Evolutionary conservation across 2,113 vertebrate species (phyloP), one percentile per base, ranked within the genome.

Genomic region (Nesoenas mayeri): DNA sequence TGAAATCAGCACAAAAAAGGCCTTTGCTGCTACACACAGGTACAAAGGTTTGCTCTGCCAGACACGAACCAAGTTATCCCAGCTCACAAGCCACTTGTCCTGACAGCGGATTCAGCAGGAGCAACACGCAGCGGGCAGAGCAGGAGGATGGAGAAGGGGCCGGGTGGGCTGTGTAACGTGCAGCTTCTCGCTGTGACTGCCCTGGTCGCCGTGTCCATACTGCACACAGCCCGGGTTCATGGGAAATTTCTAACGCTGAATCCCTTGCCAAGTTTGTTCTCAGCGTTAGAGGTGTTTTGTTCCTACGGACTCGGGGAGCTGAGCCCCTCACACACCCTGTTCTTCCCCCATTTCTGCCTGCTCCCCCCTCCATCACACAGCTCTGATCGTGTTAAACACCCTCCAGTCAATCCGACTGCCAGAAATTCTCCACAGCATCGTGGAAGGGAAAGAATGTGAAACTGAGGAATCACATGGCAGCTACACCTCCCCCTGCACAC

Each of bases 341-440:
- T 56, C 29, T 56, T 26, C 31, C 69, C 79, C 85, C 36, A 11
- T 21, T 36, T 89, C 57, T 81, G 85, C 73, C 61, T 18, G 34
- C 79, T 91, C 7, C 32, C 85, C 57, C 25, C 94, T 87, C 89
- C 91, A 73, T 60, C 75, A 60, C 80, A 42, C 89, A 77, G 92
- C 51, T 60, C 86, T 61, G 86, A 44, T 69, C 11, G 0, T 15
- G 67, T 75, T 87, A 60, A 96, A 91, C 96, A 64, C 93, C 60
- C 94, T 54, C 96, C 82, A 71, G 85, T 85, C 95, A 85, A 95
- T 86, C 67, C 9, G 13, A 89, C 91, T 84, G 94, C 90, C 89
- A 97, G 96, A 79, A 97, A 97, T 96, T 97, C 98, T 98, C 94
- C 89, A 56, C 93, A 96, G 94, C 97, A 97, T 97, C 93, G 17